Conservation (phyloP, 2,888 invertebrate genomes). For the Meghimatium bilineatum region DNA sequence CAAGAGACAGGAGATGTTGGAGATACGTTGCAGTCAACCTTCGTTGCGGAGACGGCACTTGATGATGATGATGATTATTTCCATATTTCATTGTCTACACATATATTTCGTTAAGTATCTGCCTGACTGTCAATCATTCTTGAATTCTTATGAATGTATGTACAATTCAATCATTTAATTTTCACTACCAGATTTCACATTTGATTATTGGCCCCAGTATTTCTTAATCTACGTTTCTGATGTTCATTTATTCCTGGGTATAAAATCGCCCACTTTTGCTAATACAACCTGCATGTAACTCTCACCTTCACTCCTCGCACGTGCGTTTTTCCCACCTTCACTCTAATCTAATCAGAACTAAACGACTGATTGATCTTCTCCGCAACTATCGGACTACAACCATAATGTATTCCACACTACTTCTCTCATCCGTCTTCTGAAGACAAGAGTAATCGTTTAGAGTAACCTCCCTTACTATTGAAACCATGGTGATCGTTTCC, state of each 20-base stretch:
- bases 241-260: no score
- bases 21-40: no score
- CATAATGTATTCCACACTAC: constrained; percentile 15
- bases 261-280: not conserved
- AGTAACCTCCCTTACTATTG: constrained; percentile 17
- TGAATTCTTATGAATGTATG: no score
- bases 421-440: constrained; percentile 20
- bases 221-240: no score
- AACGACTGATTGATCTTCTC: not conserved
- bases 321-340: not conserved
- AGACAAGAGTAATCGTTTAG: constrained; percentile 40
- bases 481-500: constrained; percentile 18
- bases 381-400: constrained; percentile 26
- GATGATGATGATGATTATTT: no score
- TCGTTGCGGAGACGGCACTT: no score
- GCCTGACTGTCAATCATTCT: no score
- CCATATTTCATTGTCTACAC: no score
- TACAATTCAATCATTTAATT: not conserved
- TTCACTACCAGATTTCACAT: not conserved
- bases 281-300: not conserved
- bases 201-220: no score
- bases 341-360: constrained; percentile 26
- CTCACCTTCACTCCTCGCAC: not conserved
- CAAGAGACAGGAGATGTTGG: no score
- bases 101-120: no score